Evolutionary conservation across 35 echinoderm and acorn worm genomes (phyloP).

Genomic region (Diadema setosum): DNA sequence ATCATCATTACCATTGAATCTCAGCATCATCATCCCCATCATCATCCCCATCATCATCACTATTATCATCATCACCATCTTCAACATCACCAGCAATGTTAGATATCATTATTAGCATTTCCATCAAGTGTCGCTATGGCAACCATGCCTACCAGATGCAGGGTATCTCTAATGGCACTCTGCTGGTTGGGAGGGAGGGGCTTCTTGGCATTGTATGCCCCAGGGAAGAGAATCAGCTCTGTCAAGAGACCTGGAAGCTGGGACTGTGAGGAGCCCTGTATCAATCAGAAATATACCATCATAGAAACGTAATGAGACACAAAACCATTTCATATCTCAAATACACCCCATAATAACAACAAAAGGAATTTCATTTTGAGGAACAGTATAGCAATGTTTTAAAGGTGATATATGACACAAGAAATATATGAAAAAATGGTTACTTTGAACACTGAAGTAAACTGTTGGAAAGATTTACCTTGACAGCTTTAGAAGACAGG

Average conservation of each 20-base stretch:
- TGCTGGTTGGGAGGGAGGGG: constrained; percentile 56
- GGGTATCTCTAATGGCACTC: constrained; percentile 63
- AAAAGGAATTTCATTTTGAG: too few relatives aligned
- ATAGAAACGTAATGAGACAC: too few relatives aligned
- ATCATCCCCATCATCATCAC: background rate
- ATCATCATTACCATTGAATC: background rate
- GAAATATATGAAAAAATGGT: too few relatives aligned
- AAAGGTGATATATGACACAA: too few relatives aligned
- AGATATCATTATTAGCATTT: background rate
- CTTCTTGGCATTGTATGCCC: constrained; percentile 81
- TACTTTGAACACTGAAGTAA: too few relatives aligned
- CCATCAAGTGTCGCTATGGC: background rate
- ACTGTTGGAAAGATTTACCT: too few relatives aligned
- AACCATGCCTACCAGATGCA: constrained; percentile 55
- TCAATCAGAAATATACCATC: too few relatives aligned
- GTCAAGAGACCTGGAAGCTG: constrained; percentile 60
- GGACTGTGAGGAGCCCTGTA: constrained; percentile 51
- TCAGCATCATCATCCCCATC: background rate
- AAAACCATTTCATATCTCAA: too few relatives aligned
- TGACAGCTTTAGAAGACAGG: too few relatives aligned
- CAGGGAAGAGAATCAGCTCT: constrained; percentile 76
- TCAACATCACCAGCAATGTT: too few relatives aligned
- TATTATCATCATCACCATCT: background rate
- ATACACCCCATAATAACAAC: too few relatives aligned
- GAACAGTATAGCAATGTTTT: too few relatives aligned